Percentiles rank a stretch among this genome's conserved stretches.
These are phyloP conservation scores for Clusia tigrina DNA, from an alignment of 2,888 invertebrate species.

Conservation along the genomic window DNA sequence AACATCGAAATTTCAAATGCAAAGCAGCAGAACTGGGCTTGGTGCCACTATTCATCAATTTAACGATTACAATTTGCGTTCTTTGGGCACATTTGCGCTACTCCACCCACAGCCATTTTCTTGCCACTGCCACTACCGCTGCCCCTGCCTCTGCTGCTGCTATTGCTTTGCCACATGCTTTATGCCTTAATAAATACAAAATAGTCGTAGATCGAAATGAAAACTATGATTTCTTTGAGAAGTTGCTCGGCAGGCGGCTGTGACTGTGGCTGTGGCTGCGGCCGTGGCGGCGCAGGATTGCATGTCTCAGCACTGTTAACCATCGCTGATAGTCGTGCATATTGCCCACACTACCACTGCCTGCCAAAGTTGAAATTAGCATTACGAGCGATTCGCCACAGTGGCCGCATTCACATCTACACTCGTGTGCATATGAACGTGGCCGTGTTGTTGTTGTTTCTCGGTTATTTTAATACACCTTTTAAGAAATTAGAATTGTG, in stretches of 20 bases:
- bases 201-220: slow-evolving; percentile 8
- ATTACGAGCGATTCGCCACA: too few relatives aligned
- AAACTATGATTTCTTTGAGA: slow-evolving; percentile 7
- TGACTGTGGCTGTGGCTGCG: not conserved
- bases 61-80: not conserved
- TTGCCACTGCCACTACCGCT: not conserved
- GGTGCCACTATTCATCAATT: slow-evolving; percentile 11
- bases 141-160: too few relatives aligned
- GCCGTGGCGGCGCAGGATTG: slow-evolving; percentile 30
- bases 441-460: slow-evolving; percentile 21
- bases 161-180: not conserved
- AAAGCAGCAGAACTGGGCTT: not conserved
- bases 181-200: not conserved
- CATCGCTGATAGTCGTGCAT: not conserved
- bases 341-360: not conserved
- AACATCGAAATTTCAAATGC: slow-evolving; percentile 8
- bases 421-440: not conserved
- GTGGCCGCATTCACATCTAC: not conserved
- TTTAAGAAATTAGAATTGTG: slow-evolving; percentile 12
- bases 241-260: not conserved
- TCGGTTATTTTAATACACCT: not conserved
- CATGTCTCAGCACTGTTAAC: slow-evolving; percentile 50
- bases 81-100: too few relatives aligned
- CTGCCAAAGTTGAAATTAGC: not conserved
- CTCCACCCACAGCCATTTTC: too few relatives aligned